A percentile compares a stretch with the other conserved stretches of the same genome.
These are phyloP conservation scores for Empidonax traillii DNA, from an alignment of 2,113 vertebrate species.

Conservation along the genomic window DNA sequence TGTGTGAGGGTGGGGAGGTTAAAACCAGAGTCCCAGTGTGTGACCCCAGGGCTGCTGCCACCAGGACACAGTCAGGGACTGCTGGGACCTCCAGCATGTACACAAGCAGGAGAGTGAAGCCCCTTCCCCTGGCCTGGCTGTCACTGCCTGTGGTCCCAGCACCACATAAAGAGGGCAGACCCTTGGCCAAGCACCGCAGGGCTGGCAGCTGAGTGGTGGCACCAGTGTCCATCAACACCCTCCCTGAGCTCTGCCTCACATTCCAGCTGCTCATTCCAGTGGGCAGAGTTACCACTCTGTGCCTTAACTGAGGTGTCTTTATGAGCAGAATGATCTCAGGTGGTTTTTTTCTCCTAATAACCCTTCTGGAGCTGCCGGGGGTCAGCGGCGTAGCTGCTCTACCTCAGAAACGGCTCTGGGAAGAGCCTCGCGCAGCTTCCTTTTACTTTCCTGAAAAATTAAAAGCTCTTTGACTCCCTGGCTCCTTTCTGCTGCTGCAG, in stretches of 20 bases:
- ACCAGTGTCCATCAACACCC: background rate
- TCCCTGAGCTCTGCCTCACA: background rate
- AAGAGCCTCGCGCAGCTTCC: background rate
- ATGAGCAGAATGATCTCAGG: background rate
- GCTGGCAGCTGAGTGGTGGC: background rate
- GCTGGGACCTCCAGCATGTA: rapidly evolving
- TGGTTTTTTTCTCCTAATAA: background rate
- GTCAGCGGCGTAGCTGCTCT: rapidly evolving
- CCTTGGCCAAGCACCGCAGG: rapidly evolving
- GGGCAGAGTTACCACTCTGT: rapidly evolving
- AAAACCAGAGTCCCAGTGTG: rapidly evolving
- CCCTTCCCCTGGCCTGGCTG: background rate
- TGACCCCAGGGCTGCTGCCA: background rate
- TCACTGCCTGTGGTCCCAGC: background rate
- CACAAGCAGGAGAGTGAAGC: rapidly evolving
- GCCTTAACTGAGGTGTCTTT: background rate
- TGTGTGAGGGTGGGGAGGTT: background rate
- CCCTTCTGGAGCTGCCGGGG: background rate
- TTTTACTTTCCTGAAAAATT: slow-evolving; percentile 14
- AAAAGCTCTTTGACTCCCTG: slow-evolving; percentile 27
- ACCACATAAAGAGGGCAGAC: rapidly evolving
- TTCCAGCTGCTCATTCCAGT: background rate
- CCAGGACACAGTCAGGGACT: rapidly evolving
- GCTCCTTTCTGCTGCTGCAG: background rate
- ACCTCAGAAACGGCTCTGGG: background rate